A percentile compares a stretch with the other conserved stretches of the same genome.
These are phyloP conservation scores for Nettapus auritus DNA, from an alignment of 2,113 vertebrate genomes.

Conservation along the genomic window DNA sequence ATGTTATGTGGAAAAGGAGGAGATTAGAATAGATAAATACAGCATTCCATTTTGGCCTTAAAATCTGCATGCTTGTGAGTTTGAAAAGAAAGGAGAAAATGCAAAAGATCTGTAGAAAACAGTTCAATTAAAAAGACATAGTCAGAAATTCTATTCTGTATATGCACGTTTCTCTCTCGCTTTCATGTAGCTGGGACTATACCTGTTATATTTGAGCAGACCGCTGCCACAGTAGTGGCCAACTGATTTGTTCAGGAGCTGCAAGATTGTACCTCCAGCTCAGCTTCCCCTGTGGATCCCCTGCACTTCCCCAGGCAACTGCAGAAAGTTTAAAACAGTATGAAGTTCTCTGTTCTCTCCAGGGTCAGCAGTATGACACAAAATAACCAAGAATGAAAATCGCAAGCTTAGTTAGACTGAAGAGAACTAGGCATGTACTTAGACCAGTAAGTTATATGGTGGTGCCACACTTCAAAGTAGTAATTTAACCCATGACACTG, in stretches of 20 bases:
- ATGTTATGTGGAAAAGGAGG: not conserved
- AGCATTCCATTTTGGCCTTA: not conserved
- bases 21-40: not conserved
- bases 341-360: not conserved
- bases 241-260: not conserved
- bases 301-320: not conserved
- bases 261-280: not conserved
- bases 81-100: conserved; percentile 17
- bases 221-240: not conserved
- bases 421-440: not conserved
- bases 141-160: not conserved
- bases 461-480: conserved; percentile 21
- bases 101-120: not conserved
- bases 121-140: not conserved
- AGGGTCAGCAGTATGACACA: not conserved
- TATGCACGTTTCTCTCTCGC: not conserved
- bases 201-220: not conserved
- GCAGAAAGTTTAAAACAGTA: not conserved
- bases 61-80: not conserved
- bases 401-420: not conserved
- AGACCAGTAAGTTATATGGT: not conserved
- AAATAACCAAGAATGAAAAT: conserved; percentile 13
- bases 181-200: not conserved
- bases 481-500: conserved; percentile 26
- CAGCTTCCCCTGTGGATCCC: not conserved